Conservation (phyloP, 2,797 vertebrate genomes). For the Alcedo quadribrachys region DNA sequence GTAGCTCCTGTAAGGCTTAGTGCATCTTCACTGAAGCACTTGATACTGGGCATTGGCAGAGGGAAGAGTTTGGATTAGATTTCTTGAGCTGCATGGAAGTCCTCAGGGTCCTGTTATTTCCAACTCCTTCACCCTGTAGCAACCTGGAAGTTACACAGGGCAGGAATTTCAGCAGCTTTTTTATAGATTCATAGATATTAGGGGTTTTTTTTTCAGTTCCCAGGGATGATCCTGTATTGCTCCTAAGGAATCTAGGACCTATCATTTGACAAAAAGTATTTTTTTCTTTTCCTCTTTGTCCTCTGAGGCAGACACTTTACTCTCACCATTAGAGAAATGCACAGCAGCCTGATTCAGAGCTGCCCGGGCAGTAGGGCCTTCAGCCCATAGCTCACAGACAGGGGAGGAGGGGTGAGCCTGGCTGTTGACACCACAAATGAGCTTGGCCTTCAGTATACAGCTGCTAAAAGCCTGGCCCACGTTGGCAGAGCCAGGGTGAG, state of each 20-base stretch:
- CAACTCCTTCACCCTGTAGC: not conserved
- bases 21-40: not conserved
- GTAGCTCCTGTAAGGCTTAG: not conserved
- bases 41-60: not conserved
- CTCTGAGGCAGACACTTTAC: not conserved
- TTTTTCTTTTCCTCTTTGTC: not conserved
- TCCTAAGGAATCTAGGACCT: not conserved
- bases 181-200: too few relatives aligned
- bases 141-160: not conserved
- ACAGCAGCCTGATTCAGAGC: not conserved
- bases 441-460: not conserved
- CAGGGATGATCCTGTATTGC: not conserved
- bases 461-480: not conserved
- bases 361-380: not conserved
- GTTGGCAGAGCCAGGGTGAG: not conserved
- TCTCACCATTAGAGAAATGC: not conserved
- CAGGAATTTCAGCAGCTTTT: not conserved
- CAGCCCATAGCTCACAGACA: not conserved
- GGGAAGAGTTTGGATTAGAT: not conserved
- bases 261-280: conserved; percentile 4
- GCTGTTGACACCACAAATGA: not conserved
- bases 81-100: not conserved
- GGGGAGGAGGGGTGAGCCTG: not conserved
- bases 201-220: not conserved
- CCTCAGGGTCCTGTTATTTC: conserved; percentile 33